phyloP scores from a whole-genome alignment of 2,113 vertebrate genomes.

The Hippocampus comes region DNA sequence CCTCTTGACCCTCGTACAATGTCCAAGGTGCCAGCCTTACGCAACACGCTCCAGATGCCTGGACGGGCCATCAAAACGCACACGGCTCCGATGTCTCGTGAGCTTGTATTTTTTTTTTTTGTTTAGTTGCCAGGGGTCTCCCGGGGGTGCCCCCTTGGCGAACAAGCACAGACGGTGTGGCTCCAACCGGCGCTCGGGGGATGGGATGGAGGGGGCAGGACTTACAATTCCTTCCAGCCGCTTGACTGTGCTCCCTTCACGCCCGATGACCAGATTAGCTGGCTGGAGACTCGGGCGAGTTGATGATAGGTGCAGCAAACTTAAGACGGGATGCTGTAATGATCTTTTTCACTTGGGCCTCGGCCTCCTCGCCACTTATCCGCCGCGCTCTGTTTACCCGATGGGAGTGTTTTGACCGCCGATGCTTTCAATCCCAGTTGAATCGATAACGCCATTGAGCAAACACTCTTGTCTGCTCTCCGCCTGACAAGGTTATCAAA shows the following conservation, averaged over 20 bases:
- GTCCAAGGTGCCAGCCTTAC: no score
- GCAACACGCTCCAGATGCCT: constrained; percentile 69
- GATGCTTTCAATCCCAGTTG: constrained; percentile 55
- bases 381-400: constrained; percentile 58
- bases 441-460: constrained; percentile 59
- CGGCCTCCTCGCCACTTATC: constrained; percentile 57
- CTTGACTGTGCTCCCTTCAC: constrained; percentile 29
- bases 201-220: not conserved
- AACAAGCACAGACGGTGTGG: constrained; percentile 62
- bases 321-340: constrained; percentile 16
- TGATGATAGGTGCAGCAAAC: constrained; percentile 36
- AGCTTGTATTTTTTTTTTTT: constrained; percentile 61
- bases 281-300: not conserved
- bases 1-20: no score
- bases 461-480: constrained; percentile 51
- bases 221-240: not conserved
- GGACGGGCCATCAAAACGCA: constrained; percentile 62
- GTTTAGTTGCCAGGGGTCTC: constrained; percentile 59
- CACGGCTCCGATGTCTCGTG: constrained; percentile 42
- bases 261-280: constrained; percentile 59
- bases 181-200: constrained; percentile 41
- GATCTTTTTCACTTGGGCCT: constrained; percentile 40
- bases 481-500: constrained; percentile 53
- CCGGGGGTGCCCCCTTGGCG: constrained; percentile 40
- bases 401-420: constrained; percentile 50